Evolutionary conservation across 2,113 vertebrate genomes (phyloP), one percentile per base, ranked within the genome.

Genomic region (Chitala chitala): DNA sequence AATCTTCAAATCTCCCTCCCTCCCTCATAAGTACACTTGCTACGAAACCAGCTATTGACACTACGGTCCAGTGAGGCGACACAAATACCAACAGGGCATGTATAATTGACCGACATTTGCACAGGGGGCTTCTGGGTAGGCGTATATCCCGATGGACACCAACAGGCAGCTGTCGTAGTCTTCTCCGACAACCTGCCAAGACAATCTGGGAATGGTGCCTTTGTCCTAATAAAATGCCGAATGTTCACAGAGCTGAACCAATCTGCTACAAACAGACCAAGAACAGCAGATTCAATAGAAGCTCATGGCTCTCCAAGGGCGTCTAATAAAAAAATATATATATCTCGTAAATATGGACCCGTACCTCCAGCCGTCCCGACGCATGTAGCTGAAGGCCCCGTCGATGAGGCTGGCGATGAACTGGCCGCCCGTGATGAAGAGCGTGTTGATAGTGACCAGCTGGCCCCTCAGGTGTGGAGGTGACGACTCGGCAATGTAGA

Each of bases 381-480:
- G 83, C 78, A 97, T 84, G 82, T 97, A 98, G 87, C 96, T 99
- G 88, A 99, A 99, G 56, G 87, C 89, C 59, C 97, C 97, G 4
- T 99, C 96, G 0, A 99, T 76, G 1, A 98, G 83, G 0, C 94
- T 98, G 75, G 97, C 96, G 48, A 95, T 90, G 73, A 98, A 98
- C 89, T 99, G 97, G n/a, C 96, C 96, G 6, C 95, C 95, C 0
- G 97, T 99, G 91, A 99, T 93, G 84, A 99, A 98, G 38, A 99
- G 92, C 0, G 92, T 91, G 79, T 98, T 98, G 55, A 98, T 82
- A 55, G 96, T 99, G 82, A 99, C 97, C 77, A 99, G 87, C 84
- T 94, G 94, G 74, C 97, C 97, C 83, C 97, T 86, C 72, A 94
- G 79, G 55, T 96, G 90, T 0, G 95, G 87, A 2, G 97, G 97